A percentile compares a stretch with the other conserved stretches of the same genome.
Evolutionary conservation across 2,113 vertebrate species (phyloP).

Genomic region (Passer montanus): DNA sequence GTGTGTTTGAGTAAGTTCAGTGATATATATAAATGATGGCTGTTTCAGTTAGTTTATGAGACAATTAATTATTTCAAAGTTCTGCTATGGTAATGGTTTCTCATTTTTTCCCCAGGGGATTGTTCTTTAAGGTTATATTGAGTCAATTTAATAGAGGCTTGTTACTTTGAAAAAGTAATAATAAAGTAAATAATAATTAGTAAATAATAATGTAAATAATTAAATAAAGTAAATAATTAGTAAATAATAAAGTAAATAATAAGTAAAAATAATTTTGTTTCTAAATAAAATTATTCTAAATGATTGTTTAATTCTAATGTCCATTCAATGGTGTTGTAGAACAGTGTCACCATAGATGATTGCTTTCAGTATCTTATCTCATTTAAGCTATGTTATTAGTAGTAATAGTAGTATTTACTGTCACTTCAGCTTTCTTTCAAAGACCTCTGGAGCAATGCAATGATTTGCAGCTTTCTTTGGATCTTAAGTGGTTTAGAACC

Average conservation of each 20-base stretch:
- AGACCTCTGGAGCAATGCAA: background rate
- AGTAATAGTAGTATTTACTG: background rate
- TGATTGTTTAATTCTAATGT: background rate
- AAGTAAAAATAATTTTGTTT: background rate
- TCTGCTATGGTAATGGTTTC: background rate
- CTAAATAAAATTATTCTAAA: background rate
- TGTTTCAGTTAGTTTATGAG: background rate
- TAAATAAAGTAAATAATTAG: too few species aligned
- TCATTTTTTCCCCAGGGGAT: background rate
- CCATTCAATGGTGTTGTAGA: background rate
- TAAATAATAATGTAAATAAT: too few species aligned
- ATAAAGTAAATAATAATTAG: too few species aligned
- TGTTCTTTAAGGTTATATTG: background rate
- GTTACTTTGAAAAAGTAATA: background rate
- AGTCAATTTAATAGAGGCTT: background rate
- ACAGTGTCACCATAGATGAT: background rate
- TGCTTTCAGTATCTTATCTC: background rate
- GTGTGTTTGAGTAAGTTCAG: background rate
- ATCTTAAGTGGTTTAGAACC: background rate
- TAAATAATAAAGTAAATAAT: too few species aligned
- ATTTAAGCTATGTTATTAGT: background rate
- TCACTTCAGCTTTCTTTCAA: background rate
- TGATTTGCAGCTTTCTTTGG: slow-evolving; percentile 22
- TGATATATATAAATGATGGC: background rate
- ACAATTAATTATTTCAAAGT: background rate